phyloP scores from a whole-genome alignment of 2,113 vertebrate genomes.

The Nibea albiflora region DNA sequence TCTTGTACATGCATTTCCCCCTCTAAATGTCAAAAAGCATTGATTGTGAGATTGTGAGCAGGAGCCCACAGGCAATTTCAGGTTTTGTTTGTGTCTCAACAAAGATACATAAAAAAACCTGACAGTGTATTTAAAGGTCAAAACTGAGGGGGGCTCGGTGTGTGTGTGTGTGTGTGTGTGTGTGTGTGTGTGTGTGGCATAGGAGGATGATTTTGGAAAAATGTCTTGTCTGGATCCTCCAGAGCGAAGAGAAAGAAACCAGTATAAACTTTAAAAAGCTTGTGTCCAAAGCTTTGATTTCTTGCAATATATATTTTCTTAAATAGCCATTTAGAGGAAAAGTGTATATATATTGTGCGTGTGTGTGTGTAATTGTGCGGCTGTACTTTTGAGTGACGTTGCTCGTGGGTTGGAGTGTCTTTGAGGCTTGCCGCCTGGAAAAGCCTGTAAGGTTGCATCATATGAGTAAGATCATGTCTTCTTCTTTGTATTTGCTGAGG shows the following conservation, averaged over 20 bases:
- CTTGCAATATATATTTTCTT: background rate
- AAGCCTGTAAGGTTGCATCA: background rate
- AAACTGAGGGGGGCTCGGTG: background rate
- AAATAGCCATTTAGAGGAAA: background rate
- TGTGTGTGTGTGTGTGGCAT: background rate
- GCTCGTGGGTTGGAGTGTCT: background rate
- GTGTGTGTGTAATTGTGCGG: background rate
- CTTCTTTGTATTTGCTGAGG: background rate
- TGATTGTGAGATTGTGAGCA: constrained; percentile 65
- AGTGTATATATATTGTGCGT: background rate
- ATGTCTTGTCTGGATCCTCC: too few relatives aligned
- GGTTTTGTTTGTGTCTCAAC: constrained; percentile 62
- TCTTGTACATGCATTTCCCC: background rate
- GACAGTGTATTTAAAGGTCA: constrained; percentile 74
- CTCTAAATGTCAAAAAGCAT: constrained; percentile 76
- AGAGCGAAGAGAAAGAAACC: background rate
- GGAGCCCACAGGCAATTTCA: constrained; percentile 63
- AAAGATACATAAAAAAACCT: constrained; percentile 32
- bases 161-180: background rate
- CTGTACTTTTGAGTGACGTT: background rate
- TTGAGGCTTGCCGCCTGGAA: background rate
- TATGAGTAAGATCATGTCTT: background rate
- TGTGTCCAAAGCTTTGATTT: background rate
- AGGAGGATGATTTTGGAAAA: background rate
- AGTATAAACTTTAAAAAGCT: background rate